phyloP scores from a whole-genome alignment of 2,888 invertebrate genomes.

The Volucella zonaria region DNA sequence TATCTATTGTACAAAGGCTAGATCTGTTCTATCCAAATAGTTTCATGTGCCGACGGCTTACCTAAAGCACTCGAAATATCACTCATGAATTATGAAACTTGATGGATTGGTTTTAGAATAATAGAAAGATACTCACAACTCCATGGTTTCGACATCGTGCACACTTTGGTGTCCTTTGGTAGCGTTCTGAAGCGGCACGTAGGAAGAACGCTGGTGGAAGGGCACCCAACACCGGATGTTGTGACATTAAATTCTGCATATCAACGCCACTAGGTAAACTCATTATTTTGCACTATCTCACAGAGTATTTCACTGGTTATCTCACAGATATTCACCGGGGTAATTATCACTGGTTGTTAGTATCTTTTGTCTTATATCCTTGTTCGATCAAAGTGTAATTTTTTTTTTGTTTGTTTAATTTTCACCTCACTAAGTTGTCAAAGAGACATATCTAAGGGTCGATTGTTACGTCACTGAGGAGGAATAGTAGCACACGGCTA shows the following conservation, averaged over 20 bases:
- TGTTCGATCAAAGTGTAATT: slow-evolving; percentile 41
- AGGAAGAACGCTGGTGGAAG: slow-evolving; percentile 94
- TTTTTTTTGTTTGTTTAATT: slow-evolving; percentile 4
- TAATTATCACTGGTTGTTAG: slow-evolving; percentile 19
- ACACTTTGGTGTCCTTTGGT: slow-evolving; percentile 98
- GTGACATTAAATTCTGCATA: slow-evolving; percentile 93
- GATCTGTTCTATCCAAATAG: no score
- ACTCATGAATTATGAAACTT: not conserved
- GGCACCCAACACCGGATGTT: slow-evolving; percentile 91
- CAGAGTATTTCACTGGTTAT: slow-evolving; percentile 11
- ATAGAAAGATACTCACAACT: slow-evolving; percentile 88
- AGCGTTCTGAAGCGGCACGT: slow-evolving; percentile 94
- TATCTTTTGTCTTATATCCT: slow-evolving; percentile 14
- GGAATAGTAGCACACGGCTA: slow-evolving; percentile 64
- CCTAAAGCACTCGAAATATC: no score
- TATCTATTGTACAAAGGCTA: no score
- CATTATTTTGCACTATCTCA: slow-evolving; percentile 84
- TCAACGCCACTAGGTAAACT: slow-evolving; percentile 93
- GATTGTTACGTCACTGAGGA: slow-evolving; percentile 28
- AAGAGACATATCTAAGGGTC: slow-evolving; percentile 33
- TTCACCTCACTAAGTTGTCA: slow-evolving; percentile 23
- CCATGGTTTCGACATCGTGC: slow-evolving; percentile 99
- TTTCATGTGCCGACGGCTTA: slow-evolving; percentile 1
- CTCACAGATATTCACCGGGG: slow-evolving; percentile 10
- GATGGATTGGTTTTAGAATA: not conserved